Evolutionary conservation across 2,888 invertebrate genomes (phyloP), one percentile per base, ranked within the genome.

Genomic region (Cantharis nigra): DNA sequence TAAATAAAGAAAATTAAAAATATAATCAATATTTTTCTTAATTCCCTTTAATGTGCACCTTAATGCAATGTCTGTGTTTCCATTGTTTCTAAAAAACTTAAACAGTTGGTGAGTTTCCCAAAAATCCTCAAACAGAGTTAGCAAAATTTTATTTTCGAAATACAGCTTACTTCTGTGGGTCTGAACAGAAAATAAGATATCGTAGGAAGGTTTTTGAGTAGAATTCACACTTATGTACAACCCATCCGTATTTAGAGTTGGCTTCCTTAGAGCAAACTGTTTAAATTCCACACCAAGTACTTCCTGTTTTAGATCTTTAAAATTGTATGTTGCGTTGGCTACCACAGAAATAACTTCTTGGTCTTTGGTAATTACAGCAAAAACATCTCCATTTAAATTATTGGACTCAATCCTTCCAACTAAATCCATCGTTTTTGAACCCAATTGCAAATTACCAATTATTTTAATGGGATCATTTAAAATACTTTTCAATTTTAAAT

Each of bases 21-120:
- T 69, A 30, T 83, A 83, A 71, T 83, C 79, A 16, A 83, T 80
- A 14, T 77, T 28, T 69, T 80, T 81, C 69, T 82, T 65, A 13
- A 72, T 30, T 28, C 83, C 82, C 13, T 16, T 74, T 13, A 83
- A 74, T 13, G 79, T 78, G 26, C 79, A 80, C 63, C 77, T 71
- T 11, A 83, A 63, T 14, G 78, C 73, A 13, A 81, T 67, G 14
- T 83, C 81, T 1, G 73, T 64, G 9, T 72, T 33, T 14, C 76
- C 73, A 33, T 71, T 73, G 0, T 28, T 26, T 74, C 62, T 74
- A 3, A 62, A 49, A 71, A 79, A 74, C 76, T 83, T 83, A 11
- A 82, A 75, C 20, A 83, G 33, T 65, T 83, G 82, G 28, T 78
- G 74, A 4, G 81, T 79, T 75, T 78, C 63, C 83, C 82, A 83